Evolutionary conservation across 2,113 vertebrate genomes (phyloP).

Genomic region (Galeopterus variegatus): DNA sequence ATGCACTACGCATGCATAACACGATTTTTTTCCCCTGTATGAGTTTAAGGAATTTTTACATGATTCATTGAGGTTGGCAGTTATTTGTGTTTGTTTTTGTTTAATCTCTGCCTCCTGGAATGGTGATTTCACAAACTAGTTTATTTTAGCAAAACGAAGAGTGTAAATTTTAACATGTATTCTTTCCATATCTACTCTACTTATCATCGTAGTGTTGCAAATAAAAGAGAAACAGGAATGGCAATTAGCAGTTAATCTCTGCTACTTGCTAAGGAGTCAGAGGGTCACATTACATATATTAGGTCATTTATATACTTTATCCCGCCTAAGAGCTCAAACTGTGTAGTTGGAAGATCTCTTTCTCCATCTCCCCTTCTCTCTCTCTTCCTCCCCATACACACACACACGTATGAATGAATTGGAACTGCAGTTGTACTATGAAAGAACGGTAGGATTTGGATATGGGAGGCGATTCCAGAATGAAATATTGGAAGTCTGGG

Average conservation of each 20-base stretch:
- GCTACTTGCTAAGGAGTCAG: background rate
- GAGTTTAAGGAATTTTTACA: too few species aligned
- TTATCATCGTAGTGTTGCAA: background rate
- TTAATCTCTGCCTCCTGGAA: background rate
- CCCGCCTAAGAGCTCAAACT: background rate
- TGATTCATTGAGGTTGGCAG: background rate
- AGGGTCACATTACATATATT: background rate
- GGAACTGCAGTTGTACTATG: background rate
- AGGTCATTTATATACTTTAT: background rate
- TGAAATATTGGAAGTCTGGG: background rate
- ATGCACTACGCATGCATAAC: background rate
- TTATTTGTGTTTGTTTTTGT: background rate
- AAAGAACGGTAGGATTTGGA: background rate
- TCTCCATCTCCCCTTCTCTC: background rate
- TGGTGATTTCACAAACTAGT: background rate
- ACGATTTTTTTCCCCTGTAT: background rate
- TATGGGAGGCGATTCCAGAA: background rate
- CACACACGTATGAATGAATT: background rate
- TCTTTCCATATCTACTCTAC: background rate
- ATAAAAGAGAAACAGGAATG: background rate
- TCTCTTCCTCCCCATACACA: too few species aligned
- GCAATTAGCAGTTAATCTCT: background rate
- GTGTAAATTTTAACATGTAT: background rate
- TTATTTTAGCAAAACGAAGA: background rate
- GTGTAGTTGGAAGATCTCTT: background rate